Evolutionary conservation across 2,888 invertebrate species (phyloP).

Genomic region (Troglohyphantes excavatus): DNA sequence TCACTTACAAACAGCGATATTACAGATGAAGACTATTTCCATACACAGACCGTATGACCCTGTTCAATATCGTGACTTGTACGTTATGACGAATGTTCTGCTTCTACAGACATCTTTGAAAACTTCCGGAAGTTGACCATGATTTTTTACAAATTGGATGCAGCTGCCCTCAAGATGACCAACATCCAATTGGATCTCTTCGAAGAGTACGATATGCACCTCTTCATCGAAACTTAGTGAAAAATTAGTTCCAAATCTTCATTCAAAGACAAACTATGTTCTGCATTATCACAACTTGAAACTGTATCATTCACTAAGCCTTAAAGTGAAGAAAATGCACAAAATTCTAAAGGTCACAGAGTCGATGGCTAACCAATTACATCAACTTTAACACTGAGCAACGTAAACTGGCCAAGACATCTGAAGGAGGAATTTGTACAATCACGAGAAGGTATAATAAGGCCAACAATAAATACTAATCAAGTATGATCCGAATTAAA

Average conservation of each 20-base stretch:
- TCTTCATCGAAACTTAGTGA: slow-evolving; percentile 74
- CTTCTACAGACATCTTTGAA: slow-evolving; percentile 81
- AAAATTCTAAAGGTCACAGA: slow-evolving; percentile 61
- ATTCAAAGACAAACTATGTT: slow-evolving; percentile 79
- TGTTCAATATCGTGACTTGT: slow-evolving; percentile 80
- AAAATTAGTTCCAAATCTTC: slow-evolving; percentile 68
- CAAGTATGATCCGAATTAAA: background rate
- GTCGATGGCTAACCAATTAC: slow-evolving; percentile 59
- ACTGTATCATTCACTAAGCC: slow-evolving; percentile 78
- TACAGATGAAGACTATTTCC: slow-evolving; percentile 6
- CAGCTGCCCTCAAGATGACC: slow-evolving; percentile 77
- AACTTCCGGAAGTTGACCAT: slow-evolving; percentile 80
- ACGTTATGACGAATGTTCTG: slow-evolving; percentile 79
- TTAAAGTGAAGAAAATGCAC: slow-evolving; percentile 80
- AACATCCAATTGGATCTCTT: slow-evolving; percentile 79
- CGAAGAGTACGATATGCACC: slow-evolving; percentile 79
- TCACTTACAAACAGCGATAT: background rate
- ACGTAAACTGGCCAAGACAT: slow-evolving; percentile 79
- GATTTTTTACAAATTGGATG: slow-evolving; percentile 80
- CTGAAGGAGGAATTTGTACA: slow-evolving; percentile 60
- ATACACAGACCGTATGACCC: slow-evolving; percentile 80
- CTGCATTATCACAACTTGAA: slow-evolving; percentile 80
- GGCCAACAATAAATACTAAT: slow-evolving; percentile 78
- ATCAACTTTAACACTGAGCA: slow-evolving; percentile 77
- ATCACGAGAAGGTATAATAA: slow-evolving; percentile 75